Evolutionary conservation across 2,113 vertebrate species (phyloP).

Genomic region (Sorex araneus): DNA sequence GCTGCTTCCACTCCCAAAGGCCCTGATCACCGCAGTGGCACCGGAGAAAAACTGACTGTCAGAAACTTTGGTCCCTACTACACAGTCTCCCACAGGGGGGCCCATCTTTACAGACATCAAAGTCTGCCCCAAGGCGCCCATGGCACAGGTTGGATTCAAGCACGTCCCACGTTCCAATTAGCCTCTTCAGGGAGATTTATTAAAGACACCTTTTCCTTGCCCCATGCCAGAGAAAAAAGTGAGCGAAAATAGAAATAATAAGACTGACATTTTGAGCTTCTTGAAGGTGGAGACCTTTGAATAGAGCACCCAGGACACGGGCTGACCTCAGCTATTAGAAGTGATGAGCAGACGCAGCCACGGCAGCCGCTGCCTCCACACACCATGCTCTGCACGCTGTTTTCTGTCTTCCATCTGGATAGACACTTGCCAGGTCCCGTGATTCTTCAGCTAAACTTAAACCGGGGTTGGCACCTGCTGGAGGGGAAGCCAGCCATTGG

Average conservation of each 20-base stretch:
- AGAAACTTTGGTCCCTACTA: constrained; percentile 57
- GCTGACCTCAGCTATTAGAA: constrained; percentile 61
- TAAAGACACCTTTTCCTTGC: constrained; percentile 8
- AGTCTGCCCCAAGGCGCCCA: constrained; percentile 16
- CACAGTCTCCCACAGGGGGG: neutral
- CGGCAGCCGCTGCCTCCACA: neutral
- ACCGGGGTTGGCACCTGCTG: neutral
- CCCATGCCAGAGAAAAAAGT: neutral
- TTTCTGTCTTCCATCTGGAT: constrained; percentile 47
- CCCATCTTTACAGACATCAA: constrained; percentile 58
- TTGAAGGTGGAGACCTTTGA: constrained; percentile 33
- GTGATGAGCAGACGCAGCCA: constrained; percentile 56
- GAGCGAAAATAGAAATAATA: constrained; percentile 40
- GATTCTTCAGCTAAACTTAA: neutral
- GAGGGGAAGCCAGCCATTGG: neutral
- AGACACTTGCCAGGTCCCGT: constrained; percentile 32
- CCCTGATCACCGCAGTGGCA: constrained; percentile 8
- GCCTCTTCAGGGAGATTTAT: constrained; percentile 35
- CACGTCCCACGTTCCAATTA: constrained; percentile 57
- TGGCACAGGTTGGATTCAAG: constrained; percentile 40
- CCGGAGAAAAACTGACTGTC: constrained; percentile 50
- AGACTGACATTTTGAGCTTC: constrained; percentile 29
- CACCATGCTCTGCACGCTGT: neutral
- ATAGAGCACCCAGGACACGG: neutral
- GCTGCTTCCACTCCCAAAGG: neutral